Evolutionary conservation across 2,113 vertebrate genomes (phyloP), one percentile per base, ranked within the genome.

Genomic region (Peromyscus polionotus): DNA sequence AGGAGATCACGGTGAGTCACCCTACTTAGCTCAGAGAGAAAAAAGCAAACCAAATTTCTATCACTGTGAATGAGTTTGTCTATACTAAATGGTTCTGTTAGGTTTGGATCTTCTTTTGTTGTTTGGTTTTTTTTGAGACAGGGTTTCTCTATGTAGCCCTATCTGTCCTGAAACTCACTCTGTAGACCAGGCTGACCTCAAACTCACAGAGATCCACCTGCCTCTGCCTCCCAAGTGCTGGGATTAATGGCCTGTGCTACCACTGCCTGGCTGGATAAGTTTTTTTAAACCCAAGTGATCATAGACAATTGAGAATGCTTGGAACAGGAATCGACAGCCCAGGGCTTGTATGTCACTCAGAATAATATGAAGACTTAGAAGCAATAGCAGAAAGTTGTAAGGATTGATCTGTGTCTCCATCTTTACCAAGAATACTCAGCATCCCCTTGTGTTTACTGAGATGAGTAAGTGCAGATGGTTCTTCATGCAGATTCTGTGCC

Each of bases 1-100:
- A 87, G 68, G 72, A n/a, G 16, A 4, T 77, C 70, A 72, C 6
- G 59, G 45, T 54, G 65, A 90, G 13, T 85, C 48, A 36, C 68
- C 28, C 91, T 39, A 13, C 75, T 88, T 85, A 7, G 17, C 24
- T 31, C 20, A 39, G 24, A 94, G 16, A 94, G 36, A 79, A 81
- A 51, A 81, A 22, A 76, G 36, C 48, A 67, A 88, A 77, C 36
- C 72, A 76, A 57, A 54, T 33, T 65, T 26, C 33, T 70, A 84
- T 61, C 20, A 14, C 31, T 20, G 70, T 65, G 42, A 59, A 17
- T 61, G 63, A 94, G 26, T 94, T 54, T 77, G 16, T 88, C 61
- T 89, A 12, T 88, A 75, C 84, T 26, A 81, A 95, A 45, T 67
- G 91, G 39, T 76, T 83, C 57, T 70, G 3, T 61, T 73, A 95